These are phyloP conservation scores for Vespertilio murinus DNA, from an alignment of 2,797 vertebrate genomes.

Conservation along the genomic window DNA sequence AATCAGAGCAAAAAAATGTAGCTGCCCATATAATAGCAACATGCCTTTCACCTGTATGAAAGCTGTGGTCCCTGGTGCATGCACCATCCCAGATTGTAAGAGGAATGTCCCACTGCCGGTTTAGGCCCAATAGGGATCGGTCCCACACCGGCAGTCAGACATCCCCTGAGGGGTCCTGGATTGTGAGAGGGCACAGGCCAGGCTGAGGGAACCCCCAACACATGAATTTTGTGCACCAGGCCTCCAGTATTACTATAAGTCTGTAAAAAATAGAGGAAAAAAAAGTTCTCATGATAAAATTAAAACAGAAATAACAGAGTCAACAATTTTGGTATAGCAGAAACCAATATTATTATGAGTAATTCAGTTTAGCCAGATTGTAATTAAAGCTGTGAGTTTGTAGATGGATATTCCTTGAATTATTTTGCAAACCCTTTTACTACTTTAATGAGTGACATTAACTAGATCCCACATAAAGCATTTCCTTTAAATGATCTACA, in stretches of 20 bases:
- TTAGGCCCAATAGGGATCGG: too few species aligned
- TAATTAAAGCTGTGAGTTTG: not conserved
- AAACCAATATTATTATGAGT: not conserved
- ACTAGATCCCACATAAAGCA: not conserved
- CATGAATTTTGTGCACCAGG: too few species aligned
- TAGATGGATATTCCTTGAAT: not conserved
- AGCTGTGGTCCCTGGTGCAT: too few species aligned
- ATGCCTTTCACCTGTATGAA: too few species aligned
- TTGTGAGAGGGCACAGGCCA: too few species aligned
- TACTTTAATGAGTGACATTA: not conserved
- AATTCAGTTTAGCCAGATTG: not conserved
- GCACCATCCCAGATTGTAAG: too few species aligned
- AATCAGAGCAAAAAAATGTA: too few species aligned
- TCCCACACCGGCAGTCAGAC: too few species aligned
- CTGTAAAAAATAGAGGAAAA: not conserved
- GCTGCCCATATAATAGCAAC: too few species aligned
- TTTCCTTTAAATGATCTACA: slow-evolving; percentile 13
- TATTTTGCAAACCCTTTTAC: not conserved
- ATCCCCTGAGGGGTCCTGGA: too few species aligned
- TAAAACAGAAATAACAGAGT: not conserved
- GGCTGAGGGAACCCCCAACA: too few species aligned
- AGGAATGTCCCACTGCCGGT: too few species aligned
- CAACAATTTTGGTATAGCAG: not conserved
- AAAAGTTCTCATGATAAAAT: not conserved
- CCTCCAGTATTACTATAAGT: not conserved